Percentiles rank a stretch among this genome's conserved stretches.
Conservation (phyloP, 2,888 invertebrate species). For the Hypercompe scribonia region DNA sequence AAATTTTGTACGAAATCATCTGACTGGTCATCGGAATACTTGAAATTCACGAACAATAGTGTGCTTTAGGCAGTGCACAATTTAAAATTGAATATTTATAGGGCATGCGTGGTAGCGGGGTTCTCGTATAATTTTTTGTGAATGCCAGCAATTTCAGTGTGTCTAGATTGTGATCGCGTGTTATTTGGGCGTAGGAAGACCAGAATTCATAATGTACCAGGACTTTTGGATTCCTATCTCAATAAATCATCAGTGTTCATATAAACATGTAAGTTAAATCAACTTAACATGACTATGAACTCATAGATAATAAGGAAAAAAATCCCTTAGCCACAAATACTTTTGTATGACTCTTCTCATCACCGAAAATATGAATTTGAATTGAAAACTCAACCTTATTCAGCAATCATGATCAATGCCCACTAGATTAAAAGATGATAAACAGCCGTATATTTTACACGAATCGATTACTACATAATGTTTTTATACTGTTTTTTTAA, state of each 20-base stretch:
- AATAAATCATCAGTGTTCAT: background rate
- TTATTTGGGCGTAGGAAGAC: conserved; percentile 40
- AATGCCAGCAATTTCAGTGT: conserved; percentile 65
- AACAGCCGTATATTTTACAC: background rate
- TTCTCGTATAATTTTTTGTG: conserved; percentile 66
- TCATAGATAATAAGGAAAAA: too few relatives aligned
- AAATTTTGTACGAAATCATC: conserved; percentile 40
- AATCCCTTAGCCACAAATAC: too few relatives aligned
- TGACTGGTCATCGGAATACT: conserved; percentile 33
- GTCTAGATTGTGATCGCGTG: conserved; percentile 72
- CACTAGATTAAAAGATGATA: background rate
- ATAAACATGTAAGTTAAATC: background rate
- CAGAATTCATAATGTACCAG: conserved; percentile 27
- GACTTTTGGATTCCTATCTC: conserved; percentile 11
- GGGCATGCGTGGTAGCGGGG: conserved; percentile 76
- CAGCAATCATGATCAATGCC: background rate
- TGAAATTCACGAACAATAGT: conserved; percentile 48
- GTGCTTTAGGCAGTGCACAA: conserved; percentile 47
- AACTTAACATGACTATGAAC: too few relatives aligned
- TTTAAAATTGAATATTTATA: conserved; percentile 71
- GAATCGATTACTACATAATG: background rate
- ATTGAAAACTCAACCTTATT: too few relatives aligned
- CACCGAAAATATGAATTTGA: too few relatives aligned
- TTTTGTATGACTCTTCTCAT: too few relatives aligned
- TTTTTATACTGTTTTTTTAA: background rate